These are phyloP conservation scores for Oxygymnocypris stewartii DNA, from an alignment of 2,113 vertebrate genomes.

Conservation along the genomic window DNA sequence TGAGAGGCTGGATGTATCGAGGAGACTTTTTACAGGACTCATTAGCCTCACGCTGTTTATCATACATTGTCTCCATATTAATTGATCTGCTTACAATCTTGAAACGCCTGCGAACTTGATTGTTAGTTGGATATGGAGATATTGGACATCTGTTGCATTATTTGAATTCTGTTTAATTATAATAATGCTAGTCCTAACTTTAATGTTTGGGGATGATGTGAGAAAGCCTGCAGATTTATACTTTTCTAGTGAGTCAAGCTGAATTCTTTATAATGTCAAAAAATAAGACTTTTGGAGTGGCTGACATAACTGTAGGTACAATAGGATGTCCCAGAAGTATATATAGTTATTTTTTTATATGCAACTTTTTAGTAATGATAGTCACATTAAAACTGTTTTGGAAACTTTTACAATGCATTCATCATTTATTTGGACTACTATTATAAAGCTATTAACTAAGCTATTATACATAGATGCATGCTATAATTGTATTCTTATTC, in stretches of 20 bases:
- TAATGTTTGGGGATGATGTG: background rate
- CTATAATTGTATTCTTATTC: too few species aligned
- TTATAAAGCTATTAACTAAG: too few species aligned
- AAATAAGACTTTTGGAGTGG: background rate
- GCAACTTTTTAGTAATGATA: background rate
- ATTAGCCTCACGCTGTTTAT: slow-evolving; percentile 38
- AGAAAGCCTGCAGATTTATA: background rate
- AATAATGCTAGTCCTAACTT: background rate
- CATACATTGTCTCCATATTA: slow-evolving; percentile 29
- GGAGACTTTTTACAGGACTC: slow-evolving; percentile 23
- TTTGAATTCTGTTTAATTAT: background rate
- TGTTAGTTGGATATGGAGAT: background rate
- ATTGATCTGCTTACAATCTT: slow-evolving; percentile 3
- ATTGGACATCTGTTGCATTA: background rate
- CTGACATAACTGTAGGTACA: background rate
- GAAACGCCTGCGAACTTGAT: background rate
- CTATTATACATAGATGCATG: too few species aligned
- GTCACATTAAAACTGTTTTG: too few species aligned
- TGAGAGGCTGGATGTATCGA: slow-evolving; percentile 4
- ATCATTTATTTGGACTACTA: too few species aligned
- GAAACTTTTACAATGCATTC: too few species aligned
- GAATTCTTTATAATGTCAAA: background rate
- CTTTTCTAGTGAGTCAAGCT: background rate
- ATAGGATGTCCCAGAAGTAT: background rate
- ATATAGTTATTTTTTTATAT: background rate